These are phyloP conservation scores for Calephelis virginiensis DNA, from an alignment of 1,140 invertebrate species.

Conservation along the genomic window DNA sequence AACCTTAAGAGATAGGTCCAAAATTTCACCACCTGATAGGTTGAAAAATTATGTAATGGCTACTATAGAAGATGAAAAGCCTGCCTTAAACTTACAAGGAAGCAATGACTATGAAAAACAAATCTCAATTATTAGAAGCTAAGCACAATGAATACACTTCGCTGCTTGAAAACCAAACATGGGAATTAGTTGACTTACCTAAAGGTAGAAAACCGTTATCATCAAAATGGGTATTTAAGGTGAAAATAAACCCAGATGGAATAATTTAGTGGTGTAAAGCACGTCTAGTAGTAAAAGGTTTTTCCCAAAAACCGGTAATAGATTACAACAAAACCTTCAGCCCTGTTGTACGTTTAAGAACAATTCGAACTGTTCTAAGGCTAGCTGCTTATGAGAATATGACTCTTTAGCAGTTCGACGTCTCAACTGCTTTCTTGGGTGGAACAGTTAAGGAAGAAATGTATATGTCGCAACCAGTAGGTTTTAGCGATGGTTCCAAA, in stretches of 20 bases:
- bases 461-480: slow-evolving; percentile 25
- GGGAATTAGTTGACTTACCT: slow-evolving; percentile 17
- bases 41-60: slow-evolving; percentile 5
- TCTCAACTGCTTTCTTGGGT: slow-evolving; percentile 25
- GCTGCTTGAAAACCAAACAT: too few relatives aligned
- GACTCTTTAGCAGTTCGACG: slow-evolving; percentile 21
- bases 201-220: slow-evolving; percentile 22
- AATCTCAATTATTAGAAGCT: too few relatives aligned
- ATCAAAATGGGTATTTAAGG: slow-evolving; percentile 25
- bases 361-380: slow-evolving; percentile 22
- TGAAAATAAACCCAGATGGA: slow-evolving; percentile 21
- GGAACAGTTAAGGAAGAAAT: slow-evolving; percentile 22
- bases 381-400: slow-evolving; percentile 14
- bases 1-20: too few relatives aligned
- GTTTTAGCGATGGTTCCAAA: slow-evolving; percentile 6
- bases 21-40: too few relatives aligned
- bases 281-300: slow-evolving; percentile 21
- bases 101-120: slow-evolving; percentile 16
- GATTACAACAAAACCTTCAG: slow-evolving; percentile 24
- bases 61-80: neutral
- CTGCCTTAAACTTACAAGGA: slow-evolving; percentile 19
- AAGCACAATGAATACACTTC: too few relatives aligned
- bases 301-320: slow-evolving; percentile 18
- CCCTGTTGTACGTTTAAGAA: slow-evolving; percentile 15
- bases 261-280: slow-evolving; percentile 19